Conservation (phyloP, 1,140 invertebrate genomes). For the Drosophila funebris region DNA sequence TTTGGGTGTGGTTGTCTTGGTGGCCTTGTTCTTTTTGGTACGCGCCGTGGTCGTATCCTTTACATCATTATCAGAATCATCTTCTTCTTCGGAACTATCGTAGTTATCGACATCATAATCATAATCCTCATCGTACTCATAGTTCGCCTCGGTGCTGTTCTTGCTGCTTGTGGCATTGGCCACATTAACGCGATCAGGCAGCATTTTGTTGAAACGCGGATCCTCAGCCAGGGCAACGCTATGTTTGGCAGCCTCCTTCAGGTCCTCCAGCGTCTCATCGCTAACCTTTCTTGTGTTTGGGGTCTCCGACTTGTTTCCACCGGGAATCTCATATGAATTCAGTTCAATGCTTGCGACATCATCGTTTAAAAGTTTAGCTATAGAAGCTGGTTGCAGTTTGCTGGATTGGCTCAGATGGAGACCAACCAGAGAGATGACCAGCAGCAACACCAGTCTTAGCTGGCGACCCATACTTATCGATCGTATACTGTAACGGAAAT, state of each 20-base stretch:
- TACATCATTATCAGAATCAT: slow-evolving; percentile 44
- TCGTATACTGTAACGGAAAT: slow-evolving; percentile 49
- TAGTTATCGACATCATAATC: slow-evolving; percentile 50
- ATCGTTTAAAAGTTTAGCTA: slow-evolving; percentile 33
- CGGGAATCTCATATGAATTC: slow-evolving; percentile 46
- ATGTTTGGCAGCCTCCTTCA: slow-evolving; percentile 76
- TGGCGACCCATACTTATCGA: slow-evolving; percentile 70
- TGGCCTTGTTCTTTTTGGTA: slow-evolving; percentile 51
- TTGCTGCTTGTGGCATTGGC: slow-evolving; percentile 49
- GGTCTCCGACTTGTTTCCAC: slow-evolving; percentile 33
- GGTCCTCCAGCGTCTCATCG: slow-evolving; percentile 63
- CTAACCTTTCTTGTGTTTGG: slow-evolving; percentile 45
- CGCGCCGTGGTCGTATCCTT: slow-evolving; percentile 46
- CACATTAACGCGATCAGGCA: slow-evolving; percentile 53
- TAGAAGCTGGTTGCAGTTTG: slow-evolving; percentile 12
- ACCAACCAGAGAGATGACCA: slow-evolving; percentile 58
- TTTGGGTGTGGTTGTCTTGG: slow-evolving; percentile 48
- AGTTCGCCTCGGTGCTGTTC: slow-evolving; percentile 57
- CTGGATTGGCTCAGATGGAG: slow-evolving; percentile 58
- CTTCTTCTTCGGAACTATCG: slow-evolving; percentile 22
- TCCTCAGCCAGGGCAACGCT: slow-evolving; percentile 70
- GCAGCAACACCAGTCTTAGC: slow-evolving; percentile 77
- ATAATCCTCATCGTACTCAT: slow-evolving; percentile 56
- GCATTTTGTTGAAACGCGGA: slow-evolving; percentile 78
- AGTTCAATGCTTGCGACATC: slow-evolving; percentile 58